phyloP scores from a whole-genome alignment of 2,113 vertebrate species.

The Pardalotus punctatus region DNA sequence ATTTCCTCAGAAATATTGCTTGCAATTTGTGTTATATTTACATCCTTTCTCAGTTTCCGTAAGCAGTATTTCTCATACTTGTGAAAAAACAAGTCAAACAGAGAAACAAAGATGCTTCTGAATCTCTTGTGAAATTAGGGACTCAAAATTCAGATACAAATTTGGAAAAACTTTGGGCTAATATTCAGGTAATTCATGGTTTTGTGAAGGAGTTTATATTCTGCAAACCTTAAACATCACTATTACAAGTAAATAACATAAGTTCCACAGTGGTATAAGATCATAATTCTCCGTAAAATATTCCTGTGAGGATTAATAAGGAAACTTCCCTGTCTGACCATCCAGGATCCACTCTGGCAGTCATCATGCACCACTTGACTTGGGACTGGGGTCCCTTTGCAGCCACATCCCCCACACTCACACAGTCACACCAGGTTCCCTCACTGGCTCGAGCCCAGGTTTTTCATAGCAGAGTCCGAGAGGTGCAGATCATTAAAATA shows the following conservation, averaged over 20 bases:
- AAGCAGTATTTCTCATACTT: background rate
- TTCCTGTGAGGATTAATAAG: background rate
- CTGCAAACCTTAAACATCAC: background rate
- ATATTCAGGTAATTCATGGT: background rate
- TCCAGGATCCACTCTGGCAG: background rate
- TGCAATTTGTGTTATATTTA: background rate
- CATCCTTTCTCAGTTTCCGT: background rate
- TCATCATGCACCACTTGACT: too few species aligned
- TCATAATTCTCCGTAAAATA: background rate
- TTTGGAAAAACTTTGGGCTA: background rate
- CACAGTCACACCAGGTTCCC: background rate
- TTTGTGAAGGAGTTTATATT: background rate
- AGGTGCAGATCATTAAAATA: background rate
- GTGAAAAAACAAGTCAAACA: background rate
- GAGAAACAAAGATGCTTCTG: background rate
- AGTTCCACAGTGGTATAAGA: background rate
- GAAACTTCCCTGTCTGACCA: background rate
- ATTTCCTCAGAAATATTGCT: background rate
- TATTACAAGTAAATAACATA: background rate
- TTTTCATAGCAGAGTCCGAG: background rate
- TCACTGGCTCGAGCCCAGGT: accelerated
- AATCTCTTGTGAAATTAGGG: background rate
- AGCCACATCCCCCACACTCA: background rate
- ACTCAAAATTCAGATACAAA: background rate
- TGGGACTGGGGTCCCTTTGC: background rate